Evolutionary conservation across 2,113 vertebrate genomes (phyloP), one percentile per base, ranked within the genome.

Genomic region (Lota lota): DNA sequence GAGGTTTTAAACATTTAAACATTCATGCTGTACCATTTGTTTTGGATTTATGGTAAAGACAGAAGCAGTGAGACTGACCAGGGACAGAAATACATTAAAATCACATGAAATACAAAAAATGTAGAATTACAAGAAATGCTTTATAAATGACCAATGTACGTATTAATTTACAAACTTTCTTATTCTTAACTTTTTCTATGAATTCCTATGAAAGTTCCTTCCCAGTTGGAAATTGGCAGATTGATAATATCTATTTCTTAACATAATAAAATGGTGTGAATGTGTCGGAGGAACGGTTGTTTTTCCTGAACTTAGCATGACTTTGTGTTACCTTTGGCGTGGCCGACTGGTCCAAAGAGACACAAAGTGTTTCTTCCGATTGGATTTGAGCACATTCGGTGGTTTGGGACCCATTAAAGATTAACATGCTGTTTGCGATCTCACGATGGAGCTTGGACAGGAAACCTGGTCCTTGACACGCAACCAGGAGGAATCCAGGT

Each of bases 401-500:
- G 84, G 80, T 83, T 64, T 80, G 87, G 78, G 82, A 86, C 40
- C 51, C 51, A 86, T 92, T 28, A 87, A 90, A 89, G 87, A 90
- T 91, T 90, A 57, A 92, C 83, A 79, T 57, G 77, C 74, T 74
- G 82, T 89, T 88, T 88, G 81, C 84, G 85, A 92, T 91, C 84
- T 84, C 69, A 82, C 77, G 73, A 70, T 82, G 73, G 75, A 73
- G 77, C 62, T 68, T 64, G 78, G 83, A 86, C 86, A 78, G 70
- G 56, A 70, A 83, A 85, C 28, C 28, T 33, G 28, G 28, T 7
- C 78, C 85, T 92, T 92, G 86, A 89, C 90, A 90, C 83, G 88
- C 89, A 87, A 90, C 76, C 76, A 65, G 69, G 70, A 86, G 80
- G 75, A 91, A 92, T 89, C 80, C 87, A 91, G 90, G 88, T 91